phyloP scores from a whole-genome alignment of 2,888 invertebrate genomes.

The Euproctis similis region DNA sequence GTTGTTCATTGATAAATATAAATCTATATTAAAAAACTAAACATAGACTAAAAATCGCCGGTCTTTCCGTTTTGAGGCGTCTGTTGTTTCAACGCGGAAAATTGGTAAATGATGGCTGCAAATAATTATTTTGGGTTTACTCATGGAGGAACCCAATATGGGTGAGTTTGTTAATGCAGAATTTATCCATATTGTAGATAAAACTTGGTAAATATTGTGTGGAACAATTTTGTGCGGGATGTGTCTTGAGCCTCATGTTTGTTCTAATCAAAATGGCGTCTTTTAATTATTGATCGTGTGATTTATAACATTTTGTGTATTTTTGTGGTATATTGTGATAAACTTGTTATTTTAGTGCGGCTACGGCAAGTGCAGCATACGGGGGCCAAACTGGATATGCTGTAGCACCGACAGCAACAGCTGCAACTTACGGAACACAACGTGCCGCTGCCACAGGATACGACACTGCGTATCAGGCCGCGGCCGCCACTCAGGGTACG shows the following conservation, averaged over 20 bases:
- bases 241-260: slow-evolving; percentile 54
- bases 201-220: slow-evolving; percentile 8
- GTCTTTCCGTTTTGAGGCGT: slow-evolving; percentile 64
- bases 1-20: no score
- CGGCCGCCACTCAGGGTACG: slow-evolving; percentile 85
- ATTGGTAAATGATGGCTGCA: slow-evolving; percentile 83
- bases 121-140: slow-evolving; percentile 97
- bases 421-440: slow-evolving; percentile 89
- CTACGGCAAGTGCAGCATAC: slow-evolving; percentile 88
- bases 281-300: slow-evolving; percentile 52
- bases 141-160: slow-evolving; percentile 94
- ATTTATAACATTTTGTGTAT: slow-evolving; percentile 17
- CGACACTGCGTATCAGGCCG: slow-evolving; percentile 89
- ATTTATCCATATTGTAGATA: no score
- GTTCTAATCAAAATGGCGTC: slow-evolving; percentile 70
- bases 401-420: slow-evolving; percentile 87
- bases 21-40: no score
- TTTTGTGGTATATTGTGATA: slow-evolving; percentile 17
- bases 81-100: slow-evolving; percentile 62
- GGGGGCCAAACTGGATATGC: slow-evolving; percentile 90
- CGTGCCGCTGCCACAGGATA: slow-evolving; percentile 86
- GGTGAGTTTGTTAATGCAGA: slow-evolving; percentile 73
- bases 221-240: no score
- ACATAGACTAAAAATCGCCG: slow-evolving; percentile 63
- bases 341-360: slow-evolving; percentile 67